These are phyloP conservation scores for Choloepus hoffmanni DNA, from an alignment of 2,113 vertebrate genomes.

Conservation along the genomic window DNA sequence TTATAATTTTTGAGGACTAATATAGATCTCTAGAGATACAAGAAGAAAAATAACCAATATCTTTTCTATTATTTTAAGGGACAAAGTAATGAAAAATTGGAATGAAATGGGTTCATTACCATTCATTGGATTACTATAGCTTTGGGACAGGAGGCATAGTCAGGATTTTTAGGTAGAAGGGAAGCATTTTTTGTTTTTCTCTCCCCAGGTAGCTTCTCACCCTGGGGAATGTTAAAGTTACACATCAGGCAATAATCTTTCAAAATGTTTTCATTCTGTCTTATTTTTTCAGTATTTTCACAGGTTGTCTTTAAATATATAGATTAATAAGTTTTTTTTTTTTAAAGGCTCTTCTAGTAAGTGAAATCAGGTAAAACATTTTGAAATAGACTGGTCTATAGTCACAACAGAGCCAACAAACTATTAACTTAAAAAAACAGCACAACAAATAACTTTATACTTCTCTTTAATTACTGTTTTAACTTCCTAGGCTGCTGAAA, in stretches of 20 bases:
- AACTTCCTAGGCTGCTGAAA: no score
- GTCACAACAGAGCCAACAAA: neutral
- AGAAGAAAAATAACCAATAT: neutral
- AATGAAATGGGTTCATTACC: neutral
- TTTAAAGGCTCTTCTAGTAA: neutral
- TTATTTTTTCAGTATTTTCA: neutral
- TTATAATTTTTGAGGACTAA: neutral
- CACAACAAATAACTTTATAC: neutral
- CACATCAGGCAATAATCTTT: neutral
- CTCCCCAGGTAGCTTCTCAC: neutral
- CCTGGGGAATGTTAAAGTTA: neutral
- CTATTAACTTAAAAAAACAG: neutral
- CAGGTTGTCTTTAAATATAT: neutral
- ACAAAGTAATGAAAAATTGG: neutral
- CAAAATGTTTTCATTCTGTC: neutral
- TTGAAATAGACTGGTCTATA: neutral
- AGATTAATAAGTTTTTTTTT: neutral
- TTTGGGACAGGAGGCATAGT: neutral
- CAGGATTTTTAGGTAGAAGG: neutral
- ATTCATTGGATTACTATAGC: neutral
- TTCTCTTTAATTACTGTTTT: neutral
- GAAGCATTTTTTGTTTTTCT: neutral
- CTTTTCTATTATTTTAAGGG: constrained; percentile 18
- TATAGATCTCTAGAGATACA: neutral
- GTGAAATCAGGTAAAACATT: neutral